Evolutionary conservation across 1,140 invertebrate genomes (phyloP).

Genomic region (Tetramorium simillimum): DNA sequence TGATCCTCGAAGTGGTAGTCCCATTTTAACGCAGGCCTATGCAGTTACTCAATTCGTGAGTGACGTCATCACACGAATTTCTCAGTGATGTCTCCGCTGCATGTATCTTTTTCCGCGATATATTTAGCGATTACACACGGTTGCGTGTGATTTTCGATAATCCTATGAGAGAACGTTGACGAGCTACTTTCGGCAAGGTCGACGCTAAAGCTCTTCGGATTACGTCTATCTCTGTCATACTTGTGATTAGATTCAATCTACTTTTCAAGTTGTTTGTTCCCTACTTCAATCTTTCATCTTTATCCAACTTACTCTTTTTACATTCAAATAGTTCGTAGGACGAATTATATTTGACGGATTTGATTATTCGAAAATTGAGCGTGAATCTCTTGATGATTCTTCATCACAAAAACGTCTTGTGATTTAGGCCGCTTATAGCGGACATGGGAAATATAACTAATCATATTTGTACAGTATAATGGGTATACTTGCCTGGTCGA

Average conservation of each 20-base stretch:
- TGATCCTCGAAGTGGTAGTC: background rate
- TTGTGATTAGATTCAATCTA: background rate
- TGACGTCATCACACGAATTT: background rate
- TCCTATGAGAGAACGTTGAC: background rate
- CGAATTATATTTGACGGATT: background rate
- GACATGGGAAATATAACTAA: background rate
- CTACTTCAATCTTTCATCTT: background rate
- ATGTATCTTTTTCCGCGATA: background rate
- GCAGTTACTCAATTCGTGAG: background rate
- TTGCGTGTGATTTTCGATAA: background rate
- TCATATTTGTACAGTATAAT: background rate
- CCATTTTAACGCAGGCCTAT: background rate
- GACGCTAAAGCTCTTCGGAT: background rate
- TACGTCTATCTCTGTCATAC: background rate
- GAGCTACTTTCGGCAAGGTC: background rate
- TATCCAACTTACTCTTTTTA: background rate
- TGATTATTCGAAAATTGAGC: background rate
- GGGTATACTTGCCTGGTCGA: constrained; percentile 16
- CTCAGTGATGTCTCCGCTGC: background rate
- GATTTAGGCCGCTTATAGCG: background rate
- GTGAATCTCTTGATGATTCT: background rate
- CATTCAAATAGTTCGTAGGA: background rate
- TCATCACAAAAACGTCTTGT: background rate
- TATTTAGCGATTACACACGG: background rate
- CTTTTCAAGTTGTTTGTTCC: background rate